Conservation (phyloP, 2,797 vertebrate genomes). For the Pachyuromys duprasi region DNA sequence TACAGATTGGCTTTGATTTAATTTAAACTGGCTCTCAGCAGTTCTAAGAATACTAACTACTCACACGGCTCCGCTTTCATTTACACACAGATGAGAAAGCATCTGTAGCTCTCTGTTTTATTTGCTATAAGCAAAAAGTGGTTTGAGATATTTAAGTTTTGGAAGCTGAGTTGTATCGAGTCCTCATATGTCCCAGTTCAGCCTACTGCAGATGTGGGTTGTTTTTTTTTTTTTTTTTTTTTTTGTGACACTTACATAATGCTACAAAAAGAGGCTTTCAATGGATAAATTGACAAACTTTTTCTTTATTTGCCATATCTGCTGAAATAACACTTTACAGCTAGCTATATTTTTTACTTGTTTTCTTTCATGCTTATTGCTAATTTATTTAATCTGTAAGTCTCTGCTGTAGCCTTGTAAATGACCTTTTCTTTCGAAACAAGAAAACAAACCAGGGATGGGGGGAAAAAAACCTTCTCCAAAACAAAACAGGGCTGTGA, state of each 20-base stretch:
- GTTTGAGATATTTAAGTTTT: conserved; percentile 77
- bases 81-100: conserved; percentile 83
- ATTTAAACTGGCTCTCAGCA: conserved; percentile 76
- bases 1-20: conserved; percentile 80
- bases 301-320: conserved; percentile 57
- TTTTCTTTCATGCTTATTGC: conserved; percentile 67
- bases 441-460: conserved; percentile 46
- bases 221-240: conserved; percentile 8
- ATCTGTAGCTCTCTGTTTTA: conserved; percentile 79
- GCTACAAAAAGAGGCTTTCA: conserved; percentile 72
- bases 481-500: conserved; percentile 74
- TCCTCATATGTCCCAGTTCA: conserved; percentile 78
- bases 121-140: conserved; percentile 81
- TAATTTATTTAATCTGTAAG: conserved; percentile 71
- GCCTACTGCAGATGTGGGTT: conserved; percentile 68
- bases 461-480: not conserved
- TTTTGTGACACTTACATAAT: conserved; percentile 76
- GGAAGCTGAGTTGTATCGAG: conserved; percentile 73
- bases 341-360: conserved; percentile 54
- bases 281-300: conserved; percentile 73
- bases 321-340: conserved; percentile 60
- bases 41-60: conserved; percentile 83
- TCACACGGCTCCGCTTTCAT: conserved; percentile 79
- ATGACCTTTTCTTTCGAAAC: conserved; percentile 71
- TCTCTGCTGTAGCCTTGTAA: conserved; percentile 62